phyloP scores from a whole-genome alignment of 2,888 invertebrate species.

The Thysanoteuthis rhombus region DNA sequence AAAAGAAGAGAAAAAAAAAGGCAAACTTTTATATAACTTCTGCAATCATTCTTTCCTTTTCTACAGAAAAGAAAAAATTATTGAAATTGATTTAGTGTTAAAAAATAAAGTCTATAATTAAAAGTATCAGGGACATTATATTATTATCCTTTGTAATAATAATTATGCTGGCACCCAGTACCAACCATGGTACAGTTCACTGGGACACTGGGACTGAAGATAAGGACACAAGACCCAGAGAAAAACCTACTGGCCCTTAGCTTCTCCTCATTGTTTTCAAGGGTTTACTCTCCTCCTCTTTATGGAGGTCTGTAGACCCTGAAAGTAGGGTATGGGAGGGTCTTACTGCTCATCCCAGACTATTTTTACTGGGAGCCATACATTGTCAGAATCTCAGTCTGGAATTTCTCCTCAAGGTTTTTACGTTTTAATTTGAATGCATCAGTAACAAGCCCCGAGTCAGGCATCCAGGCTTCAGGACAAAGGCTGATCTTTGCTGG shows the following conservation, averaged over 20 bases:
- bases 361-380: conserved; percentile 72
- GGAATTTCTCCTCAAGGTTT: conserved; percentile 92
- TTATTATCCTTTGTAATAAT: not conserved
- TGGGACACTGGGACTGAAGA: too few species aligned
- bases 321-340: not conserved
- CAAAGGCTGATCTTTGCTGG: conserved; percentile 89
- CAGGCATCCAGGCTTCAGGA: conserved; percentile 95
- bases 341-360: not conserved
- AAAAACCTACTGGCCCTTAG: not conserved
- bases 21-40: not conserved
- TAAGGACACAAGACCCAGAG: not conserved
- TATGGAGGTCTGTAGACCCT: not conserved
- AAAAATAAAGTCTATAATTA: not conserved
- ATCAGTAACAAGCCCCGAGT: conserved; percentile 95
- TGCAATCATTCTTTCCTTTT: not conserved
- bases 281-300: not conserved
- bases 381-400: conserved; percentile 91
- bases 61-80: not conserved
- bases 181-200: not conserved
- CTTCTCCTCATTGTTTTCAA: not conserved
- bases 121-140: not conserved
- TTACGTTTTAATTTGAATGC: conserved; percentile 97
- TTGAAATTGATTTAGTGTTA: not conserved
- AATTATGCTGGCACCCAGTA: not conserved
- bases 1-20: not conserved